A percentile compares a stretch with the other conserved stretches of the same genome.
phyloP scores from a whole-genome alignment of 2,797 vertebrate genomes.

The Phalanger gymnotis region DNA sequence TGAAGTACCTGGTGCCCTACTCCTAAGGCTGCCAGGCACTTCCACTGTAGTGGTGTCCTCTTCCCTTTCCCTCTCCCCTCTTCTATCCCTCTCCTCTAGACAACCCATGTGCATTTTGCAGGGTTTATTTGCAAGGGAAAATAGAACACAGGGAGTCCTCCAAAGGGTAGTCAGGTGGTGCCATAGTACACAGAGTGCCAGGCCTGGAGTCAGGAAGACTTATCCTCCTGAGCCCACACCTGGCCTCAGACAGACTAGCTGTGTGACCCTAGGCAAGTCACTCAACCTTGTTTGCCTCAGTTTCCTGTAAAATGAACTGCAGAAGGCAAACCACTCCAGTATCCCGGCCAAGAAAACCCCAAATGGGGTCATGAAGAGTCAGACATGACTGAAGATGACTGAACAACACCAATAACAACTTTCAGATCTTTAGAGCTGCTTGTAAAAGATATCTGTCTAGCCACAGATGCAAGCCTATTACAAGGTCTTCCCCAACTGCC shows the following conservation, averaged over 20 bases:
- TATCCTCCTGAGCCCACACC: background rate
- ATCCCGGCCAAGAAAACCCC: background rate
- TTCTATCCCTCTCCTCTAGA: background rate
- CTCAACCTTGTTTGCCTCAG: background rate
- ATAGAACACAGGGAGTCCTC: background rate
- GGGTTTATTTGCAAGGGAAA: background rate
- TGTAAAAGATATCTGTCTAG: background rate
- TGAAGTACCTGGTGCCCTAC: background rate
- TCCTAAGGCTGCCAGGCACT: background rate
- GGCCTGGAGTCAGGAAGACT: background rate
- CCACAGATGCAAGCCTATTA: background rate
- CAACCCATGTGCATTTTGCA: background rate
- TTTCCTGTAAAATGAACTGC: background rate
- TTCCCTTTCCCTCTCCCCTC: background rate
- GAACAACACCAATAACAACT: background rate
- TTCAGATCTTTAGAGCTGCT: background rate
- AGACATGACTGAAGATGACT: background rate
- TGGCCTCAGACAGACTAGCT: background rate
- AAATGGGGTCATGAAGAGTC: background rate
- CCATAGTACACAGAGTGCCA: background rate
- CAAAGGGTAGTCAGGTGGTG: background rate
- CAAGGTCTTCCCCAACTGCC: background rate
- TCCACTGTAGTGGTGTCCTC: rapidly evolving
- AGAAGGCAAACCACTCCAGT: background rate
- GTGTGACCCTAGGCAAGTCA: background rate